phyloP scores from a whole-genome alignment of 2,113 vertebrate species.

The Lamprotornis superbus region DNA sequence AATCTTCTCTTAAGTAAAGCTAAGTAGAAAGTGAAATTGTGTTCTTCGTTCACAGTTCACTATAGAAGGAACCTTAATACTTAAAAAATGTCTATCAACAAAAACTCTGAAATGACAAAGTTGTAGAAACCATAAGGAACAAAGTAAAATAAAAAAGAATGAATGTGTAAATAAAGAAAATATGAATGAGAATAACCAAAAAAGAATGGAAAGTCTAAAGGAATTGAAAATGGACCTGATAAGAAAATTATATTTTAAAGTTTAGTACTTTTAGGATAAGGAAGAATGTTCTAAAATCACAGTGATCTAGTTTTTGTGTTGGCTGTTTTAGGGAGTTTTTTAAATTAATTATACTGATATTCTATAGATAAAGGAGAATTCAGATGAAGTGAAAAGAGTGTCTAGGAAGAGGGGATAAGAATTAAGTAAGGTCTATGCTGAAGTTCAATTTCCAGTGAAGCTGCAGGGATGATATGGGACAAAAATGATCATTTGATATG shows the following conservation, averaged over 20 bases:
- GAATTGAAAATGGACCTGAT: not conserved
- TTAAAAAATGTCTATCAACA: not conserved
- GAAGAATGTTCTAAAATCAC: not conserved
- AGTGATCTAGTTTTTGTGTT: not conserved
- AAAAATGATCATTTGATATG: not conserved
- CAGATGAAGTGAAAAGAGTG: not conserved
- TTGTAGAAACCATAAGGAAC: not conserved
- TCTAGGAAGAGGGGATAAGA: not conserved
- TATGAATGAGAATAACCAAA: not conserved
- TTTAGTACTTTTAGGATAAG: not conserved
- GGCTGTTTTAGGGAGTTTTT: too few species aligned
- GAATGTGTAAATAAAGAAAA: not conserved
- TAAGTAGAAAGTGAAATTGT: not conserved
- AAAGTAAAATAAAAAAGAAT: not conserved
- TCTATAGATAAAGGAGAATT: not conserved
- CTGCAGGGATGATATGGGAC: not conserved
- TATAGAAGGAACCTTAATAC: not conserved
- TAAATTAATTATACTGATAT: not conserved
- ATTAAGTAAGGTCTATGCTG: not conserved
- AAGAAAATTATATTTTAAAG: not conserved
- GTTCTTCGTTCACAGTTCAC: not conserved
- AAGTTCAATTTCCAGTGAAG: not conserved
- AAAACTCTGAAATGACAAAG: accelerated
- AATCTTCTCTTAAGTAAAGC: not conserved
- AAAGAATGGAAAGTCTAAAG: not conserved